A percentile compares a stretch with the other conserved stretches of the same genome.
Conservation (phyloP, 2,797 vertebrate species). For the Myotis findleyi region DNA sequence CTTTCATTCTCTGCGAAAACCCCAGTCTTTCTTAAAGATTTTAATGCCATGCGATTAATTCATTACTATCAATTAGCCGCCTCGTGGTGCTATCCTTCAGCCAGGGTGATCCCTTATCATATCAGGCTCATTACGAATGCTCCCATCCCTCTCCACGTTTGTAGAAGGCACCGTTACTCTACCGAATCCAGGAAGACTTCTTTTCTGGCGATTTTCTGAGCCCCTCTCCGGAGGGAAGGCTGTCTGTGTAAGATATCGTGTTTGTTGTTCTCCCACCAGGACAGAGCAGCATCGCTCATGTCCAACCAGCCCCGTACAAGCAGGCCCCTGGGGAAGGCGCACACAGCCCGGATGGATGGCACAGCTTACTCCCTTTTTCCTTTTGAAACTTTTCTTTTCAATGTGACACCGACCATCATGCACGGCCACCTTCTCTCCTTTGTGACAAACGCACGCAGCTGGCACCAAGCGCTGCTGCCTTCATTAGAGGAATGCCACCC, state of each 20-base stretch:
- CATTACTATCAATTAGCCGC: constrained; percentile 74
- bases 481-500: constrained; percentile 82
- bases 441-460: constrained; percentile 73
- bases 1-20: constrained; percentile 63
- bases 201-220: constrained; percentile 22
- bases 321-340: constrained; percentile 34
- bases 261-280: background rate
- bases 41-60: constrained; percentile 81
- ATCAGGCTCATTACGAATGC: constrained; percentile 65
- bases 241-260: background rate
- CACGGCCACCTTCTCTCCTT: constrained; percentile 66
- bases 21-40: constrained; percentile 80
- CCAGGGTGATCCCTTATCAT: constrained; percentile 63
- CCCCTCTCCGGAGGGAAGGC: background rate
- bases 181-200: background rate
- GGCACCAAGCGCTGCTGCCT: constrained; percentile 70
- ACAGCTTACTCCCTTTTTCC: constrained; percentile 49
- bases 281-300: background rate
- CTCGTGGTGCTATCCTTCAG: constrained; percentile 74
- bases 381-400: constrained; percentile 76
- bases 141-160: background rate
- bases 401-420: constrained; percentile 27
- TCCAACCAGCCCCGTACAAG: constrained; percentile 25
- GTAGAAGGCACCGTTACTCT: background rate
- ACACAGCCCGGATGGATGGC: constrained; percentile 4